Evolutionary conservation across 2,888 invertebrate species (phyloP), one percentile per base, ranked within the genome.

Genomic region (Rotaria sp.): DNA sequence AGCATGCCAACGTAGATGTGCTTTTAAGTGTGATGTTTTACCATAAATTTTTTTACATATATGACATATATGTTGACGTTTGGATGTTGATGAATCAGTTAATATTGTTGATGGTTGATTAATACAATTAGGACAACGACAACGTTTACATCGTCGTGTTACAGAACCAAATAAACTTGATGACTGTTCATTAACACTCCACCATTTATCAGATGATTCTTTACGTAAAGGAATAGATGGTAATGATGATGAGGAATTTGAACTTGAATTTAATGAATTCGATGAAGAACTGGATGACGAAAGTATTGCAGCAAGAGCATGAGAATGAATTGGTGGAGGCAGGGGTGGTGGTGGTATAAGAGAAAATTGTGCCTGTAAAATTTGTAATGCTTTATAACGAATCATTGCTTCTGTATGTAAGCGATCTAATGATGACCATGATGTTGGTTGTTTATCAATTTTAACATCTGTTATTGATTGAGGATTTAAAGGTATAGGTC

Each of bases 21-120:
- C 96, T 90, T 97, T 97, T 88, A 97, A 93, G 92, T 97, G 97
- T n/a, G 96, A 96, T 84, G 96, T 96, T 91, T 97, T 97, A 93
- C 96, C 96, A 92, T 97, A 97, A 90, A 96, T 96, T 91, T 97
- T 97, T 87, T 94, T 95, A 91, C 97, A 97, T 75, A 75, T 75
- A 75, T 75, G 75, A 75, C 75, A 75, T 26, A 75, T 75, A 45
- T 75, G 75, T 75, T 75, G 75, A 41, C 75, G 75, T 75, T 75
- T 75, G 0, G 75, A 24, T 41, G 38, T 24, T 75, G 45, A 45
- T 24, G 38, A 38, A 45, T 41, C 45, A 35, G 30, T 67, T 67
- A 67, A 67, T 18, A 35, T 24, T 5, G 41, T 24, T 24, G 48
- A 48, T 11, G 84, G 30, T 84, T 50, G 52, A 84, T 84, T 55